Evolutionary conservation across 2,113 vertebrate species (phyloP), one percentile per base, ranked within the genome.

Genomic region (Chauna torquata): DNA sequence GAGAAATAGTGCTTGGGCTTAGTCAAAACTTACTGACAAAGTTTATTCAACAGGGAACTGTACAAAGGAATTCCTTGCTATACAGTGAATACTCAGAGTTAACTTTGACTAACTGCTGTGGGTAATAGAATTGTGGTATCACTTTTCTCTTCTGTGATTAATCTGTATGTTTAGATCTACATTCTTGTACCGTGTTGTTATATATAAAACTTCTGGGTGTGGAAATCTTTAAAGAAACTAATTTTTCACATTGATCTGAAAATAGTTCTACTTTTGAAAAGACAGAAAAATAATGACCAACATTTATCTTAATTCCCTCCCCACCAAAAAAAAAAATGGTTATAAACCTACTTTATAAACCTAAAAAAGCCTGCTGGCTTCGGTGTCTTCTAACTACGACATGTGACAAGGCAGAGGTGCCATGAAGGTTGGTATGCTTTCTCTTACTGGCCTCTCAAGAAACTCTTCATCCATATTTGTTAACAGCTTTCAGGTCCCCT

Each of bases 291-390:
- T 52, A 49, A 40, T 69, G 20, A 28, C 49, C 3, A 14, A 52
- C 30, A 58, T 45, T 45, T 69, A 30, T 34, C 5, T 20, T 42
- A 71, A 59, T 34, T 14, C 7, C 2, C 15, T 6, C 3, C 8
- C 20, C 13, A 7, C 6, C 9, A 8, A 5, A 59, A 23, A 50
- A 19, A 49, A 42, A 18, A 9, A 27, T 0, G 3, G 3, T 82
- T 82, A 15, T 44, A 34, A 86, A 47, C 47, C 12, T 84, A 1
- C 6, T 50, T 88, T n/a, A n/a, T n/a, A n/a, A n/a, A n/a, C n/a
- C n/a, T n/a, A n/a, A n/a, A n/a, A n/a, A n/a, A n/a, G n/a, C n/a
- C n/a, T n/a, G n/a, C 25, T 92, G 17, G 4, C 17, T 94, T 86
- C 84, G 14, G 17, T 58, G 8, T 52, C 36, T 27, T 65, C 38